These are phyloP conservation scores for honey bee (Apis mellifera) DNA, from an alignment of 1,140 invertebrate genomes.

Conservation along the genomic window DNA sequence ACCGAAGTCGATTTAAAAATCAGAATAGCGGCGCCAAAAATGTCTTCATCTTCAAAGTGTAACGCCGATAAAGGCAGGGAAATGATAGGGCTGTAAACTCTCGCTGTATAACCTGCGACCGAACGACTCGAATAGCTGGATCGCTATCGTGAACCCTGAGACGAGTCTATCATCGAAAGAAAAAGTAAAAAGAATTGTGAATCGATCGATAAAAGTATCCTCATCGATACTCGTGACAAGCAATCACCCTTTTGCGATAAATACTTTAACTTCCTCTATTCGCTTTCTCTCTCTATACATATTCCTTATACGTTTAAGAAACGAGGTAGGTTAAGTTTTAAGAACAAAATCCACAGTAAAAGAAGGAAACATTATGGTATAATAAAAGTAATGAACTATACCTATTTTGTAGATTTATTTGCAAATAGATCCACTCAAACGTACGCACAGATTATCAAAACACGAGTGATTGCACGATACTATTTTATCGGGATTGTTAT, in stretches of 20 bases:
- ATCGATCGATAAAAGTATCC: constrained; percentile 59
- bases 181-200: constrained; percentile 52
- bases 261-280: constrained; percentile 33
- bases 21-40: constrained; percentile 75
- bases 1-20: constrained; percentile 57
- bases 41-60: constrained; percentile 69
- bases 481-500: background rate
- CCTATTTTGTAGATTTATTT: constrained; percentile 4
- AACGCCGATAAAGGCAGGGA: constrained; percentile 71
- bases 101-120: constrained; percentile 61
- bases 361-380: background rate
- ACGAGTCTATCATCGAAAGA: constrained; percentile 38
- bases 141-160: constrained; percentile 39
- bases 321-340: constrained; percentile 46
- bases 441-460: background rate
- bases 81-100: constrained; percentile 74
- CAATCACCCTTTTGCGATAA: constrained; percentile 51
- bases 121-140: constrained; percentile 56
- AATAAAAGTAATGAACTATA: constrained; percentile 38
- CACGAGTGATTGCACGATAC: background rate
- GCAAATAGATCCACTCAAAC: background rate
- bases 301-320: background rate
- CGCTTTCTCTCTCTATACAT: background rate
- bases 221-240: constrained; percentile 30
- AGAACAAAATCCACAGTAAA: constrained; percentile 38